Evolutionary conservation across 2,888 invertebrate species (phyloP), one percentile per base, ranked within the genome.

Genomic region (Drosophila atripex): DNA sequence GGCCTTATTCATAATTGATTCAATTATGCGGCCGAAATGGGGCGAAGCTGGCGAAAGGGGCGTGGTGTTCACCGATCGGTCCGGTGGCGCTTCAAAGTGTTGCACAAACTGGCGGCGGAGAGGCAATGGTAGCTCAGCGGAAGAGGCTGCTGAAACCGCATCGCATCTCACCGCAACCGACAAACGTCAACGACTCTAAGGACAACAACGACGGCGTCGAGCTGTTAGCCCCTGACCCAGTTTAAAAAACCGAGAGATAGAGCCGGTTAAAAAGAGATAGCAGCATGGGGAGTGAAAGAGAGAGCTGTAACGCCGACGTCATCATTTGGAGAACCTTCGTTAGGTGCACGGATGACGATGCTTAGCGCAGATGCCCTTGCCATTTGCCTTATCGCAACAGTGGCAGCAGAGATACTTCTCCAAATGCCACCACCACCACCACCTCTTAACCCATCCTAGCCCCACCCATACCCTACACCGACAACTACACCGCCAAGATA

Each of bases 221-320:
- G 64, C 70, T 68, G 54, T 56, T 68, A 78, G 80, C 86, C 84
- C 84, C 80, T 84, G 84, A 86, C 84, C 84, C 85, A 84, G 84
- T 86, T 86, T 47, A 32, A 45, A 50, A 59, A 43, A 23, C 21
- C 32, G 16, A 16, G 38, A 70, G 60, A 70, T 60, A 50, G 35
- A 46, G 25, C 50, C 45, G n/a, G 49, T 9, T 16, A 41, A 11
- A 30, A 18, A 35, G 55, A 50, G 46, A 38, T 11, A 18, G 12
- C 43, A 6, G 2, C 0, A 35, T 35, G 1, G 12, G 16, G 28
- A 23, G 21, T 3, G 47, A 11, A 25, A 12, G 47, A 32, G 32
- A 16, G 4, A 53, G 39, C 30, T n/a, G 28, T 28, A 47, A 28
- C 32, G 68, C 70, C 60, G 71, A 70, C 70, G 70, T 70, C 70